Evolutionary conservation across 2,113 vertebrate species (phyloP).

Genomic region (Leptosomus discolor): DNA sequence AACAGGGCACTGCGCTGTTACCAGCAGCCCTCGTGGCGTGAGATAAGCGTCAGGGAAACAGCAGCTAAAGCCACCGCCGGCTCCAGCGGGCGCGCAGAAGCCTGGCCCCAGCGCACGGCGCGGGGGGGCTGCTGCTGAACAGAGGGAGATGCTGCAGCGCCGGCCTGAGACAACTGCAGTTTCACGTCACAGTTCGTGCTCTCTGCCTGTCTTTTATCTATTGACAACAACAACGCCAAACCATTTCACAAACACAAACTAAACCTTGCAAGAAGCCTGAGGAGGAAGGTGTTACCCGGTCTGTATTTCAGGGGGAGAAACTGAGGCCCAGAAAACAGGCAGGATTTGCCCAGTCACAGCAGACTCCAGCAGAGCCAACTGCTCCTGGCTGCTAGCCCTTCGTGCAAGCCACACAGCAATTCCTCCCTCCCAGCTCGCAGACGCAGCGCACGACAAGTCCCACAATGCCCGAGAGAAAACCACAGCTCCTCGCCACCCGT

Average conservation of each 20-base stretch:
- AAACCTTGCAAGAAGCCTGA: neutral
- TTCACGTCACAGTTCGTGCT: neutral
- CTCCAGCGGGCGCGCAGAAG: neutral
- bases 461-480: neutral
- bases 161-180: rapidly evolving
- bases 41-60: neutral
- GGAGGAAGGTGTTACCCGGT: neutral
- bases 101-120: rapidly evolving
- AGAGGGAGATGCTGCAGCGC: neutral
- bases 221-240: neutral
- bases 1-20: neutral
- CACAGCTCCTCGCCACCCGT: neutral
- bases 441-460: neutral
- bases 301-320: neutral
- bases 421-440: neutral
- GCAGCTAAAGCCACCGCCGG: neutral
- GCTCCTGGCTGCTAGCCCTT: neutral
- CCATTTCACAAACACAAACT: neutral
- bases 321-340: neutral
- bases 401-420: neutral
- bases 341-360: neutral
- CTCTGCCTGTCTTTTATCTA: neutral
- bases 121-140: neutral
- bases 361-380: neutral
- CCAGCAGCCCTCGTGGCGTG: neutral